Evolutionary conservation across 2,113 vertebrate genomes (phyloP).

Genomic region (Channa argus): DNA sequence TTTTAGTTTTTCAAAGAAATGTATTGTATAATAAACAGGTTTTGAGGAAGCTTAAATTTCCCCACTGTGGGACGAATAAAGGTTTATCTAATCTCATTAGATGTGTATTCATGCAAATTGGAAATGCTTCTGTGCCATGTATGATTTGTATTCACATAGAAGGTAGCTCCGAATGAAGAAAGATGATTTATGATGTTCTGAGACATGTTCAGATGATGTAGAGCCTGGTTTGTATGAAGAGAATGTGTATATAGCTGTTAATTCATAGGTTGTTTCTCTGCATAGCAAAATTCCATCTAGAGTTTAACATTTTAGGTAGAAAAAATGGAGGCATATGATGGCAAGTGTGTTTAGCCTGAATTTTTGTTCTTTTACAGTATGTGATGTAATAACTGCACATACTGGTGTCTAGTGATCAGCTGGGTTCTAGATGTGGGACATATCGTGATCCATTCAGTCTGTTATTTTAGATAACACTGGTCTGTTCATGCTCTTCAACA

Average conservation of each 20-base stretch:
- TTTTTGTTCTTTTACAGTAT: slow-evolving; percentile 1
- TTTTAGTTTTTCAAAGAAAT: slow-evolving; percentile 26
- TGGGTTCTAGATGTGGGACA: slow-evolving; percentile 33
- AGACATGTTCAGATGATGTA: neutral
- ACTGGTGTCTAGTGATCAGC: neutral
- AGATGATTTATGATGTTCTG: slow-evolving; percentile 10
- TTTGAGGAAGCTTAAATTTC: neutral
- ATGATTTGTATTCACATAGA: slow-evolving; percentile 4
- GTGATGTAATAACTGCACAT: slow-evolving; percentile 22
- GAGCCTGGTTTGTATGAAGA: slow-evolving; percentile 5
- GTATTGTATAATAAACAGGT: slow-evolving; percentile 8
- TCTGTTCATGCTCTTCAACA: slow-evolving; percentile 49
- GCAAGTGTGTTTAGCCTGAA: neutral
- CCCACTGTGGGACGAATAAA: no score
- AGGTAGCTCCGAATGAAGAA: neutral
- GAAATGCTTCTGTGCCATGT: neutral
- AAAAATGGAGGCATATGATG: neutral
- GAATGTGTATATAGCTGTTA: slow-evolving; percentile 10
- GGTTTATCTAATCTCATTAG: no score
- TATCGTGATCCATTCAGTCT: slow-evolving; percentile 34
- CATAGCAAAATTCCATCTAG: neutral
- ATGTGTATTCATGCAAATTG: no score
- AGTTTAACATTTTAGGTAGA: neutral
- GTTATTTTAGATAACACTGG: slow-evolving; percentile 44
- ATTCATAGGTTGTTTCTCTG: slow-evolving; percentile 16